Conservation (phyloP, 2,113 vertebrate genomes). For the Amia ocellicauda region DNA sequence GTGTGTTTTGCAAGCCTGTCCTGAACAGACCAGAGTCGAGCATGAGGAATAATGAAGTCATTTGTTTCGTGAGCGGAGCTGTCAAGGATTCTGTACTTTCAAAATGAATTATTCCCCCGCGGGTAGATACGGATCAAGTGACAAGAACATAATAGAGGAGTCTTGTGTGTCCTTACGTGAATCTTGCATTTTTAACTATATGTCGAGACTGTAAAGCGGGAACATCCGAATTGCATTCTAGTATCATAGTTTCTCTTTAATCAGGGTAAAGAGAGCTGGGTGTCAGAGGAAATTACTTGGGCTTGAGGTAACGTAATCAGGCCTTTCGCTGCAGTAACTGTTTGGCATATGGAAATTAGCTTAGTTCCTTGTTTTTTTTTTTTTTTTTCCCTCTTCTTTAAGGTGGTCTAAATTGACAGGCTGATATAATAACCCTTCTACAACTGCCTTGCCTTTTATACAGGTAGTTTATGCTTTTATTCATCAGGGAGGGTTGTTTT, state of each 20-base stretch:
- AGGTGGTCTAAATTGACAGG: not conserved
- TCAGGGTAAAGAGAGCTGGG: too few species aligned
- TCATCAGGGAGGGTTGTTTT: too few species aligned
- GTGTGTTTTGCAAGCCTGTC: not conserved
- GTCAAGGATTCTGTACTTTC: not conserved
- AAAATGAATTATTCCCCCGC: slow-evolving; percentile 10
- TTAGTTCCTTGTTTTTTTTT: too few species aligned
- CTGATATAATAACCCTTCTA: not conserved
- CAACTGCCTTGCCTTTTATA: not conserved
- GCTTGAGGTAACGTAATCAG: too few species aligned
- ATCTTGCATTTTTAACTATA: too few species aligned
- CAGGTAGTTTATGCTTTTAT: too few species aligned
- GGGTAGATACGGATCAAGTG: not conserved
- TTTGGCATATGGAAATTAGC: too few species aligned
- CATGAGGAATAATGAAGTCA: slow-evolving; percentile 22
- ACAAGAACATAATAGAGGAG: not conserved
- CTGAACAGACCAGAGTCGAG: not conserved
- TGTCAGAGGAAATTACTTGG: too few species aligned
- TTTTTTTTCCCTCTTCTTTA: not conserved
- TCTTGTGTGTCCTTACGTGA: not conserved
- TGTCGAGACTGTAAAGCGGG: too few species aligned
- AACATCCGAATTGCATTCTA: too few species aligned
- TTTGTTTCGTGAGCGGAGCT: slow-evolving; percentile 16
- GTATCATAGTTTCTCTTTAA: too few species aligned
- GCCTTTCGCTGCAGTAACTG: too few species aligned